Percentiles rank a stretch among this genome's conserved stretches.
phyloP scores from a whole-genome alignment of 2,888 invertebrate genomes.

The Lycophotia porphyrea region DNA sequence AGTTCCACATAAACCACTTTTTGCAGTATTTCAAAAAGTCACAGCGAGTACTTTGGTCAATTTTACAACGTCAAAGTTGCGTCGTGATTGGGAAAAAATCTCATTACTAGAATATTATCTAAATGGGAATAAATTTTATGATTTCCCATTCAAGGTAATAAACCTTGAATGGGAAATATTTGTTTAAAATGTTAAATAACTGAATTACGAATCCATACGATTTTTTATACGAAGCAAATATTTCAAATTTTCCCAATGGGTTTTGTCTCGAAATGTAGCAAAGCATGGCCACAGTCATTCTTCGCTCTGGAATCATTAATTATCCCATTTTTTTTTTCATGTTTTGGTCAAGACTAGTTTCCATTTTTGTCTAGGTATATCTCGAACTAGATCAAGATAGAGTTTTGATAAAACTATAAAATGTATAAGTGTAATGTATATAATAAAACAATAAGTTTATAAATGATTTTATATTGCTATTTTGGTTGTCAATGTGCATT shows the following conservation, averaged over 20 bases:
- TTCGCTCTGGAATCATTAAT: conserved; percentile 40
- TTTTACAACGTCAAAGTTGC: conserved; percentile 13
- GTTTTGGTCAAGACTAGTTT: conserved; percentile 37
- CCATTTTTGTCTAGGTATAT: conserved; percentile 24
- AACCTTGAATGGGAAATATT: no score
- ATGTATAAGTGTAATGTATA: no score
- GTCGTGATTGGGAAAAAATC: conserved; percentile 55
- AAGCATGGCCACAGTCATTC: conserved; percentile 19
- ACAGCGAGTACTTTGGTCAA: not conserved
- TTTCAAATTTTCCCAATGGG: conserved; percentile 6
- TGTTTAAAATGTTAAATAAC: no score
- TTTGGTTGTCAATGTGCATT: not conserved
- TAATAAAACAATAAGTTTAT: not conserved
- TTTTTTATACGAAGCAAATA: not conserved
- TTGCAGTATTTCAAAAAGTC: not conserved
- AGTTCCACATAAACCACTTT: not conserved
- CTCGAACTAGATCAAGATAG: conserved; percentile 13
- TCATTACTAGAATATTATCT: not conserved
- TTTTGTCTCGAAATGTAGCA: conserved; percentile 22
- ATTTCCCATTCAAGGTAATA: conserved; percentile 5
- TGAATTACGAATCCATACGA: not conserved
- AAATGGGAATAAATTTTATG: conserved; percentile 32
- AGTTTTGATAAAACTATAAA: conserved; percentile 17
- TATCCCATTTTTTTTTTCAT: conserved; percentile 34
- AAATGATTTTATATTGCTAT: conserved; percentile 7